phyloP scores from a whole-genome alignment of 2,797 vertebrate genomes.

The Thalassophryne amazonica region DNA sequence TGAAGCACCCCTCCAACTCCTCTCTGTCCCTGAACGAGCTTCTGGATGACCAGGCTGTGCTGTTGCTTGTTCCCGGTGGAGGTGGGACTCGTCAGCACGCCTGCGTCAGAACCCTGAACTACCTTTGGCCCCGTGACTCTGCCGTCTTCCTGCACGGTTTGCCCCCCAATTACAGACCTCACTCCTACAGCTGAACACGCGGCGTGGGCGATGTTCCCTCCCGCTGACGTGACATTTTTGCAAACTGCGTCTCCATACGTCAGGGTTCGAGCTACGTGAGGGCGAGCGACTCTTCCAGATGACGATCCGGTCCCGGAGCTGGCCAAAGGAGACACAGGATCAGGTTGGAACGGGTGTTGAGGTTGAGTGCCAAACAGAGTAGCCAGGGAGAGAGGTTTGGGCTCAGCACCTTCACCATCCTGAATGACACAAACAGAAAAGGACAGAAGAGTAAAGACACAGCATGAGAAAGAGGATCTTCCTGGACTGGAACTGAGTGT shows the following conservation, averaged over 20 bases:
- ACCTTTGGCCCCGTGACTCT: no score
- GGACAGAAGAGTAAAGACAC: not conserved
- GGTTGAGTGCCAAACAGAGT: conserved; percentile 84
- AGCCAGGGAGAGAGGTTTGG: conserved; percentile 83
- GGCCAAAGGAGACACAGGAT: conserved; percentile 21
- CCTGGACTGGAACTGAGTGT: not conserved
- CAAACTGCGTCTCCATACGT: conserved; percentile 80
- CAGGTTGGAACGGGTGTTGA: conserved; percentile 41
- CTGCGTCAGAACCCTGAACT: not conserved
- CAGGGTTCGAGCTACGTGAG: conserved; percentile 80
- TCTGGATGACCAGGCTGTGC: conserved; percentile 91
- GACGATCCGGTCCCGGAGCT: not conserved
- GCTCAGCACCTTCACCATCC: conserved; percentile 69
- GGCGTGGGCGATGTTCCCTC: not conserved
- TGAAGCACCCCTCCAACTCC: conserved; percentile 75
- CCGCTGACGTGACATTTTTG: conserved; percentile 4
- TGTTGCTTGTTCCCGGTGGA: conserved; percentile 45
- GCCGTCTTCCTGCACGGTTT: not conserved
- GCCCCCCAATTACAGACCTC: not conserved
- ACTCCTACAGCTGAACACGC: conserved; percentile 4
- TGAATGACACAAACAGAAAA: conserved; percentile 22
- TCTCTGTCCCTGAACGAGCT: conserved; percentile 83
- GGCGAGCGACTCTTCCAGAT: conserved; percentile 44
- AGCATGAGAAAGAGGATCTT: not conserved
- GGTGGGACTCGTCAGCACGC: conserved; percentile 7